Conservation (phyloP, 2,888 invertebrate species). For the Philereme vetulata region DNA sequence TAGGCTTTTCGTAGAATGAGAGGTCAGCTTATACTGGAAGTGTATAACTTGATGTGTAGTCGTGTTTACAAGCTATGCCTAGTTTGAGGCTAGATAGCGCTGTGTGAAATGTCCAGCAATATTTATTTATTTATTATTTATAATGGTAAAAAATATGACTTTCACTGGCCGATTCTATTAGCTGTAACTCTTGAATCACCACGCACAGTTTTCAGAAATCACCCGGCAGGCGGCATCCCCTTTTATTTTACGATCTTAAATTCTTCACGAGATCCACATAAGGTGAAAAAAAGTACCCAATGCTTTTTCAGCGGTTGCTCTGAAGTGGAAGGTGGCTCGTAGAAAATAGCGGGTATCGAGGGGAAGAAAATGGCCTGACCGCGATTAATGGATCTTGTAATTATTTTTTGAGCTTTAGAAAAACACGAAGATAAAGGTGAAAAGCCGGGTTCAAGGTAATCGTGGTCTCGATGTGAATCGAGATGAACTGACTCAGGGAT, state of each 20-base stretch:
- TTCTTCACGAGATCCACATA: slow-evolving; percentile 72
- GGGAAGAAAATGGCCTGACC: slow-evolving; percentile 55
- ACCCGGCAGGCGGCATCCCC: slow-evolving; percentile 59
- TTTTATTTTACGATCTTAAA: slow-evolving; percentile 82
- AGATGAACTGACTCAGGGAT: too few species aligned
- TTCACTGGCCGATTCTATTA: slow-evolving; percentile 34
- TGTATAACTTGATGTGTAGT: too few species aligned
- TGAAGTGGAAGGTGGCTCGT: slow-evolving; percentile 39
- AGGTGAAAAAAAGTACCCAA: slow-evolving; percentile 68
- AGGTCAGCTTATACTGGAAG: too few species aligned
- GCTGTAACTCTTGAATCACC: slow-evolving; percentile 33
- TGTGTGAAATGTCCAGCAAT: too few species aligned
- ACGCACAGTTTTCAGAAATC: slow-evolving; percentile 57
- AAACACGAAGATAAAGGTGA: neutral
- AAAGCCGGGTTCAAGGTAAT: too few species aligned
- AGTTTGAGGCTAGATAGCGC: too few species aligned
- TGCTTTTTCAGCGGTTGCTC: slow-evolving; percentile 60
- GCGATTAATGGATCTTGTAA: slow-evolving; percentile 64
- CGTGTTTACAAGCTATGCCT: too few species aligned
- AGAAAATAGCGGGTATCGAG: slow-evolving; percentile 50
- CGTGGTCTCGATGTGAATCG: too few species aligned
- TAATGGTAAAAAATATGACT: slow-evolving; percentile 7
- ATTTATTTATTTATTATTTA: too few species aligned
- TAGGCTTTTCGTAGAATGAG: too few species aligned
- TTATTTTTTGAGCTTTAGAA: slow-evolving; percentile 44